These are phyloP conservation scores for Lucilia cuprina DNA, from an alignment of 1,140 invertebrate species.

Conservation along the genomic window DNA sequence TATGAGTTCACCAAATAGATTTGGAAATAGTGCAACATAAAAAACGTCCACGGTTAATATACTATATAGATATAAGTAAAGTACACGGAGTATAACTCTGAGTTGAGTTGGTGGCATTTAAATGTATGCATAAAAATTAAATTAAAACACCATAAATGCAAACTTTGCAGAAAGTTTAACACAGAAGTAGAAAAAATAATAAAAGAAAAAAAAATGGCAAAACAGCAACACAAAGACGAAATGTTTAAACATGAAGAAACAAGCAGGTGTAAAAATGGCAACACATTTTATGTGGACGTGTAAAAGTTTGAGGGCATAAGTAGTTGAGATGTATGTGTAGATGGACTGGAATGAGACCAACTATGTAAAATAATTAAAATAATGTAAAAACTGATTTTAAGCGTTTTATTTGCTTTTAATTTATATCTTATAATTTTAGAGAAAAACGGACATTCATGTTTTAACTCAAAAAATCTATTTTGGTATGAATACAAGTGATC, in stretches of 20 bases:
- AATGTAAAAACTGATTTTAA: too few relatives aligned
- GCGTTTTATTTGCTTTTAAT: too few relatives aligned
- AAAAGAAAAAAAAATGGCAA: neutral
- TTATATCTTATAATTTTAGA: too few relatives aligned
- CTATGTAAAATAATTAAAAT: neutral
- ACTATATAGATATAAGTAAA: neutral
- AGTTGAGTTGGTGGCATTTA: neutral
- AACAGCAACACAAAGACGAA: neutral
- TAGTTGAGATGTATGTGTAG: neutral
- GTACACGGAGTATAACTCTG: neutral
- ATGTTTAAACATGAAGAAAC: constrained; percentile 9
- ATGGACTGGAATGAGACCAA: neutral
- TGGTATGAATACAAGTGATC: too few relatives aligned
- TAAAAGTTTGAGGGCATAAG: neutral
- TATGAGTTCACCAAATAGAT: too few relatives aligned
- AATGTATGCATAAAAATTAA: constrained; percentile 18
- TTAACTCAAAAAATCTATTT: too few relatives aligned
- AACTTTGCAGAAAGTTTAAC: constrained; percentile 8
- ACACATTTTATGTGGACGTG: neutral
- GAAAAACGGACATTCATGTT: too few relatives aligned
- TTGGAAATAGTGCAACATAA: too few relatives aligned
- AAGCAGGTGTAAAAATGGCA: constrained; percentile 9
- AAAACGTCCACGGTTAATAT: too few relatives aligned
- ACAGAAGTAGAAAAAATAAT: neutral
- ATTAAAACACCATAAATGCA: constrained; percentile 18